Evolutionary conservation across 1,140 invertebrate genomes (phyloP).

Genomic region (Ostrea edulis): DNA sequence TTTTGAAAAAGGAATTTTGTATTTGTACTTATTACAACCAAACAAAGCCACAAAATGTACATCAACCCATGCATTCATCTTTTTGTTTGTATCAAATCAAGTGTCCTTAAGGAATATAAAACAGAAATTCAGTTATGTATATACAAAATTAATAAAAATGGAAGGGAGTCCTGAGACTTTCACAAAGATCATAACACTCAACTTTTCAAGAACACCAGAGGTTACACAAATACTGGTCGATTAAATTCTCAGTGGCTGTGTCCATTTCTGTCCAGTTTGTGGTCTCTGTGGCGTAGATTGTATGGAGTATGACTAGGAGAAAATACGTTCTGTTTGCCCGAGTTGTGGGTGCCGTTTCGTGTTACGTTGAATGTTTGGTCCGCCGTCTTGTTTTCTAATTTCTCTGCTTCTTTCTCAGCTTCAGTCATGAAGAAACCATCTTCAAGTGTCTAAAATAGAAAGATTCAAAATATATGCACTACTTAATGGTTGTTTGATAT

Average conservation of each 20-base stretch:
- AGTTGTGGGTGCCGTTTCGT: background rate
- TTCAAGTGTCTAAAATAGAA: conserved; percentile 47
- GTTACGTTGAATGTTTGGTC: background rate
- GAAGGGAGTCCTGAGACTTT: background rate
- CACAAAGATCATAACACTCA: background rate
- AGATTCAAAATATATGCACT: background rate
- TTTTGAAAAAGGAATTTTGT: no score
- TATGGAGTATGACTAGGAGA: background rate
- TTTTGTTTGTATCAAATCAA: background rate
- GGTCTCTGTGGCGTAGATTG: background rate
- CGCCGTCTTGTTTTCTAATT: background rate
- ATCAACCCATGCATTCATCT: background rate
- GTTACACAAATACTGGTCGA: background rate
- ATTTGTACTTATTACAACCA: no score
- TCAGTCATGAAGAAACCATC: conserved; percentile 53
- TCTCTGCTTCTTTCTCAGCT: conserved; percentile 33
- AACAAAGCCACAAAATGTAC: background rate
- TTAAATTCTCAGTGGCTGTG: background rate
- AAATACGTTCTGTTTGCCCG: background rate
- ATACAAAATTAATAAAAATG: background rate
- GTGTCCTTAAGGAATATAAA: background rate
- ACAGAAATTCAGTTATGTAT: background rate
- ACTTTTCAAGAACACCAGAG: background rate
- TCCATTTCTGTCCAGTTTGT: background rate
- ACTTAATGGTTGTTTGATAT: background rate